Evolutionary conservation across 1,140 invertebrate species (phyloP).

Genomic region (Bombus sibiricus): DNA sequence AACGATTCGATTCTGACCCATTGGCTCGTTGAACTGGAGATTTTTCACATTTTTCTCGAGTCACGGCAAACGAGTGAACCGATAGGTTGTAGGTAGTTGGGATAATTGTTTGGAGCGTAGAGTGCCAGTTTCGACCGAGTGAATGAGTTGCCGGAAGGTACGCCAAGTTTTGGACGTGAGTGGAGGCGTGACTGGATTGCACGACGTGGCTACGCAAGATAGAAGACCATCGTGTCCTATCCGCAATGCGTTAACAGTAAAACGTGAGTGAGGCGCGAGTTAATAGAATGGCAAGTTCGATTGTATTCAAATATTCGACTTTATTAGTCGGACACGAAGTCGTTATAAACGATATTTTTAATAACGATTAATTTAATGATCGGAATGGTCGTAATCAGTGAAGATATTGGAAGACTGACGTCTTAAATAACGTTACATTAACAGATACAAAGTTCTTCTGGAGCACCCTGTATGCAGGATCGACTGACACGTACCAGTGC

Average conservation of each 20-base stretch:
- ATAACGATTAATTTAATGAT: not conserved
- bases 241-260: not conserved
- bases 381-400: not conserved
- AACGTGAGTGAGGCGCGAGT: not conserved
- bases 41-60: not conserved
- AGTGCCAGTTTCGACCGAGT: not conserved
- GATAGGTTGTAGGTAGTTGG: not conserved
- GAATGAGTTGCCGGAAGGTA: not conserved
- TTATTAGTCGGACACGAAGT: not conserved
- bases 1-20: too few relatives aligned
- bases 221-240: not conserved
- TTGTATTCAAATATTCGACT: not conserved
- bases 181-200: not conserved
- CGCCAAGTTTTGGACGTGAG: slow-evolving; percentile 1
- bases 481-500: not conserved
- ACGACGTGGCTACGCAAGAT: not conserved
- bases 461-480: slow-evolving; percentile 13
- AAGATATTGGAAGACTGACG: not conserved
- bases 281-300: not conserved
- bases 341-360: not conserved
- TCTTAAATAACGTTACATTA: not conserved
- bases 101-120: slow-evolving; percentile 1
- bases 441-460: not conserved
- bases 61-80: not conserved
- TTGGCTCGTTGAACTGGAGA: not conserved